Evolutionary conservation across 2,113 vertebrate species (phyloP), one percentile per base, ranked within the genome.

Genomic region (Ictalurus furcatus): DNA sequence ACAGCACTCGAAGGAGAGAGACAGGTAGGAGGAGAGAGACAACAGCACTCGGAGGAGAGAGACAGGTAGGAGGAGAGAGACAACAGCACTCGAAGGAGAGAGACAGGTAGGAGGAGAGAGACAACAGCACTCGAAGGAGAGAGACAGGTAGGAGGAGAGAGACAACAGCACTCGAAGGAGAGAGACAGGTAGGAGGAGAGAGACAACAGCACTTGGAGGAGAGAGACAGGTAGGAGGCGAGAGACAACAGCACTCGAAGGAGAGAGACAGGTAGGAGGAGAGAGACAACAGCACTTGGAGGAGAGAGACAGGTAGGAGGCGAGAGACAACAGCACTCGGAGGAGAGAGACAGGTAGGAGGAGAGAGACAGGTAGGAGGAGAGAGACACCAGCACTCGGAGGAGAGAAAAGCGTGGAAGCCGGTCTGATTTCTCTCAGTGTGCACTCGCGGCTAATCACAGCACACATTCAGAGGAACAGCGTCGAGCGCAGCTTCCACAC

Each of bases 401-500:
- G 48, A 54, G 23, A 87, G 23, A 17, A 30, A 23, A 65, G 71
- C 37, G 25, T 48, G 74, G 59, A 65, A 52, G 74, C 25, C 40
- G 17, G 28, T n/a, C 65, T 88, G 87, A 88, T 84, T 74, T n/a
- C 6, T 74, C 81, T 61, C 87, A 74, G 80, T 61, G 67, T 74
- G 87, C 48, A 30, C 65, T 61, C 54, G 28, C 6, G 19, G 48
- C 67, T 84, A 88, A 73, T 88, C 65, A 74, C 37, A 74, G 37
- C 56, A 44, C 25, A 59, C 79, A 73, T 71, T 80, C 30, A 56
- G 44, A 67, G 40, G 34, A 25, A 40, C 34, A 19, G 54, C 17
- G 56, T 3, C 25, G 56, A 17, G 14, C 30, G 25, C 37, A 19
- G 69, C 80, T 61, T 37, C 80, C 54, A 28, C 65, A n/a, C 3